A percentile compares a stretch with the other conserved stretches of the same genome.
Evolutionary conservation across 2,888 invertebrate species (phyloP).

Genomic region (Euzophera pinguis): DNA sequence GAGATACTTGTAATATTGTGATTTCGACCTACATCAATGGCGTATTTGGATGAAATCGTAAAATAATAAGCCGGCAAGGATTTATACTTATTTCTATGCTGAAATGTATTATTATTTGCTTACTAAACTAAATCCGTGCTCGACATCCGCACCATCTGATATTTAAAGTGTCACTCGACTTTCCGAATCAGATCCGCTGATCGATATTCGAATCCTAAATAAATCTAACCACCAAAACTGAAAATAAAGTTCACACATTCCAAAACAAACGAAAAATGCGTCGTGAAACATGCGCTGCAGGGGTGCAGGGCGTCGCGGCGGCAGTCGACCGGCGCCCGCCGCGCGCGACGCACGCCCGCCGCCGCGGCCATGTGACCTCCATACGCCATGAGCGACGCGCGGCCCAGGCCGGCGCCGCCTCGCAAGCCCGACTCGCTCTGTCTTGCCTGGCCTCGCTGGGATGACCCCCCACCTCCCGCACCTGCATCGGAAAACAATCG

Average conservation of each 20-base stretch:
- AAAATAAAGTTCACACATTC: slow-evolving; percentile 26
- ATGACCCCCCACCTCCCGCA: slow-evolving; percentile 74
- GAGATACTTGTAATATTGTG: too few relatives aligned
- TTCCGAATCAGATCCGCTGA: background rate
- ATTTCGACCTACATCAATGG: too few relatives aligned
- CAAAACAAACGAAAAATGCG: slow-evolving; percentile 28
- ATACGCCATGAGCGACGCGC: slow-evolving; percentile 70
- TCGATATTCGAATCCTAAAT: slow-evolving; percentile 3
- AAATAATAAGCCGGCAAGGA: too few relatives aligned
- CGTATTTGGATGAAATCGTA: too few relatives aligned
- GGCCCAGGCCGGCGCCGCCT: slow-evolving; percentile 75
- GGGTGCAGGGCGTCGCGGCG: slow-evolving; percentile 44
- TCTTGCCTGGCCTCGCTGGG: slow-evolving; percentile 64
- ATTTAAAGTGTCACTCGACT: background rate
- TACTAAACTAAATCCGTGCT: background rate
- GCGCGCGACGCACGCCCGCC: slow-evolving; percentile 59
- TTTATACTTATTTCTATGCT: too few relatives aligned
- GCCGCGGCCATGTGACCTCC: slow-evolving; percentile 51
- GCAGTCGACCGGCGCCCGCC: slow-evolving; percentile 56
- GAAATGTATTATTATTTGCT: too few relatives aligned
- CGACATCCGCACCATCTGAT: background rate
- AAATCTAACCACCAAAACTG: slow-evolving; percentile 6
- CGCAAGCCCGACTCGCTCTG: slow-evolving; percentile 69
- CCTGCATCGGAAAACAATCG: slow-evolving; percentile 45
- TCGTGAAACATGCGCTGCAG: slow-evolving; percentile 40